A percentile compares a stretch with the other conserved stretches of the same genome.
These are phyloP conservation scores for Echinometra lucunter DNA, from an alignment of 53 echinoderm and acorn worm species.

Conservation along the genomic window DNA sequence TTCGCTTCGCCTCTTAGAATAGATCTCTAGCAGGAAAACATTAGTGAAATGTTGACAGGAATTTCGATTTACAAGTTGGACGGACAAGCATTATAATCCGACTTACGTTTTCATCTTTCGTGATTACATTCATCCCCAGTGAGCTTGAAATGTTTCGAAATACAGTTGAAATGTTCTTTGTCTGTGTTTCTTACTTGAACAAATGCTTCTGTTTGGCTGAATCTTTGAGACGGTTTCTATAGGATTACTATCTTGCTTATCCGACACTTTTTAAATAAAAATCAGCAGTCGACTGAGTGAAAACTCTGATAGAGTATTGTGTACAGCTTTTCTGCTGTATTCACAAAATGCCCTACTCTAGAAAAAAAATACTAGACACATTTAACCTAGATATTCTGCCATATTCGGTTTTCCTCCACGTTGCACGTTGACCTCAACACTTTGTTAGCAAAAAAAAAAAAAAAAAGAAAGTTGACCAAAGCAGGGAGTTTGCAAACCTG, in stretches of 20 bases:
- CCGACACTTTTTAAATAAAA: not conserved
- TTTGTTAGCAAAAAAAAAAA: not conserved
- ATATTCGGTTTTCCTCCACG: not conserved
- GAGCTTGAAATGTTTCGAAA: not conserved
- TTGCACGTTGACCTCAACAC: not conserved
- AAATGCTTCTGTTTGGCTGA: not conserved
- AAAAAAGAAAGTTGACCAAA: slow-evolving; percentile 4
- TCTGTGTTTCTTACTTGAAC: not conserved
- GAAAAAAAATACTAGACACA: not conserved
- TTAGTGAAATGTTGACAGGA: not conserved
- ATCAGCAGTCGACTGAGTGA: not conserved
- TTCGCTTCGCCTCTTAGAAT: not conserved
- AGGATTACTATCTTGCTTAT: not conserved
- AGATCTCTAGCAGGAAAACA: not conserved
- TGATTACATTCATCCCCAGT: not conserved
- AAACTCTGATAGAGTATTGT: not conserved
- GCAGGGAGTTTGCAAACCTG: not conserved
- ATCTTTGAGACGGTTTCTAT: not conserved
- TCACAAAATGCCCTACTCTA: not conserved
- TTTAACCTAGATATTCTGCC: not conserved
- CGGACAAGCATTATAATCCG: not conserved
- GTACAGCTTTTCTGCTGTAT: not conserved
- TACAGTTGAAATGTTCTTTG: not conserved
- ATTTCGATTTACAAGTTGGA: not conserved
- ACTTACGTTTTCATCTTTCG: not conserved